Conservation (phyloP, 2,888 invertebrate genomes). For the Thymelicus lineola region DNA sequence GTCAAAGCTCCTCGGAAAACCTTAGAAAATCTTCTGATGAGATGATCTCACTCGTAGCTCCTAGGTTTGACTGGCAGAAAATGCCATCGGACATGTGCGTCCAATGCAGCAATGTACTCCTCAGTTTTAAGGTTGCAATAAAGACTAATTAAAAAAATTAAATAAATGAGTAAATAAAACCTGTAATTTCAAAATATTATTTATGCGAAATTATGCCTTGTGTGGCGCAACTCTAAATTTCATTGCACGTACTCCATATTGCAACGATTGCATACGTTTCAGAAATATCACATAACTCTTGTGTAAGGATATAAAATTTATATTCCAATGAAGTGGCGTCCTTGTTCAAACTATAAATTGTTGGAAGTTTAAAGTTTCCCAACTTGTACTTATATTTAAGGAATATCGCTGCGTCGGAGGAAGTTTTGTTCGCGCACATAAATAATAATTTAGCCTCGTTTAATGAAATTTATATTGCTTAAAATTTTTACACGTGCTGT, state of each 20-base stretch:
- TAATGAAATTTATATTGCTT: conserved; percentile 38
- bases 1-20: too few species aligned
- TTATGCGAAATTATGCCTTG: too few species aligned
- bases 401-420: conserved; percentile 34
- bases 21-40: too few species aligned
- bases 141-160: too few species aligned
- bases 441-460: conserved; percentile 34
- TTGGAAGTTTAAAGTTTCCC: conserved; percentile 33
- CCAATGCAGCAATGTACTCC: too few species aligned
- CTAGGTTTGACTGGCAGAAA: too few species aligned
- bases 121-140: too few species aligned
- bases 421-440: conserved; percentile 36
- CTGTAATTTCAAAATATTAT: too few species aligned
- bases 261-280: background rate
- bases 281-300: conserved; percentile 1
- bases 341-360: conserved; percentile 35
- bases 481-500: conserved; percentile 26
- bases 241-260: background rate
- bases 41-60: too few species aligned
- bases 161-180: too few species aligned
- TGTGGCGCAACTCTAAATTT: too few species aligned
- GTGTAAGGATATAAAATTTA: conserved; percentile 23
- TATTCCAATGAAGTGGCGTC: conserved; percentile 28
- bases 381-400: conserved; percentile 38
- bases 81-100: too few species aligned